Evolutionary conservation across 2,888 invertebrate species (phyloP).

Genomic region (Carabus problematicus): DNA sequence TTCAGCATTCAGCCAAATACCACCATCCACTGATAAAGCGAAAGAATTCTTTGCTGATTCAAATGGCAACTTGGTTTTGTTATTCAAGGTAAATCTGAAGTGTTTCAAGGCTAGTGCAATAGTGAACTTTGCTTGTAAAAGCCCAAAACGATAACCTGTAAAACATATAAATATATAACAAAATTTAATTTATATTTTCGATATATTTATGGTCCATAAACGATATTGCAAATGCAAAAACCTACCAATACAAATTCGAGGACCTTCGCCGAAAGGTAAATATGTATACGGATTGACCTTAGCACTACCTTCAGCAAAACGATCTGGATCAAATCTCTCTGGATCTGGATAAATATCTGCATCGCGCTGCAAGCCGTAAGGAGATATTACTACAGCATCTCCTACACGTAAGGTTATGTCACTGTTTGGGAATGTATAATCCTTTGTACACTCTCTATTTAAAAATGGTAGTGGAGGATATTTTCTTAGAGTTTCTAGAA

Average conservation of each 20-base stretch:
- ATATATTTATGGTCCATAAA: not conserved
- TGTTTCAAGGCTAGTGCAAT: conserved; percentile 4
- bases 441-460: conserved; percentile 26
- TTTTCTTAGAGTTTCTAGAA: conserved; percentile 35
- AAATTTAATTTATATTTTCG: not conserved
- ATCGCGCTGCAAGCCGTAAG: conserved; percentile 35
- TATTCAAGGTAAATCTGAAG: conserved; percentile 3
- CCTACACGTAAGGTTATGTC: conserved; percentile 32
- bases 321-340: too few species aligned
- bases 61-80: conserved; percentile 5
- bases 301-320: too few species aligned
- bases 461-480: conserved; percentile 34
- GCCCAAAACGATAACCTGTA: conserved; percentile 9
- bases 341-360: conserved; percentile 34
- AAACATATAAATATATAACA: conserved; percentile 1
- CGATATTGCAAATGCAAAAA: not conserved
- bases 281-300: too few species aligned
- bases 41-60: conserved; percentile 8
- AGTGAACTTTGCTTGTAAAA: conserved; percentile 8
- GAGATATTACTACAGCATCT: conserved; percentile 26
- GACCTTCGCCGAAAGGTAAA: too few species aligned
- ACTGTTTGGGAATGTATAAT: conserved; percentile 34
- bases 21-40: conserved; percentile 6
- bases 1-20: conserved; percentile 16
- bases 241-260: conserved; percentile 40